Evolutionary conservation across 2,797 vertebrate genomes (phyloP), one percentile per base, ranked within the genome.

Genomic region (Macroramphosus scolopax): DNA sequence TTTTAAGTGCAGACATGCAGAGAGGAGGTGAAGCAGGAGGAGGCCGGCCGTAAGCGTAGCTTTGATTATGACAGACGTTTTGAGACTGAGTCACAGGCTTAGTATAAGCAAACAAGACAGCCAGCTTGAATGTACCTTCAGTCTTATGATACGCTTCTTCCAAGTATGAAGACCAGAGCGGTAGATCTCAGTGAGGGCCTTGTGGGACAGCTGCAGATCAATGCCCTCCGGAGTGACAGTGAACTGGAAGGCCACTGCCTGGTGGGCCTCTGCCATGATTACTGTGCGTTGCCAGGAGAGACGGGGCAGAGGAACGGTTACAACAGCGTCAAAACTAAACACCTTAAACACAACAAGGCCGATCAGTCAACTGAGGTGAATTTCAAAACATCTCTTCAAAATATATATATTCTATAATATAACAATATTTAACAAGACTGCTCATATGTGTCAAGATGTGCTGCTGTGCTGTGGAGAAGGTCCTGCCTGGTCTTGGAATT

Each of bases 241-340:
- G 83, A 92, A 92, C 87, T 92, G 90, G 80, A 92, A 92, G 45
- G 89, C 91, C 57, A 92, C 91, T 0, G 91, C 91, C 82, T 92
- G 91, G 66, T 91, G 91, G 44, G 91, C 91, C 70, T 92, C 91
- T 5, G 91, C 91, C 91, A 92, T 92, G 66, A 40, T 58, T 26
- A 36, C 84, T 79, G 59, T 17, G 35, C 14, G 46, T 16, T n/a
- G n/a, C n/a, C n/a, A n/a, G 2, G 12, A 3, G 17, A 33, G 2
- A 47, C 10, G 6, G n/a, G 17, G 7, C 2, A n/a, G 10, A 57
- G 16, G 42, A 1, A n/a, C 0, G 34, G 15, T 3, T 6, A 3
- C 20, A 22, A 22, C 20, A 6, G 20, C 20, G 6, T 0, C 22
- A 37, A 30, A 5, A 10, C n/a, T 32, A 14, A 3, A 18, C 20